Base-by-base conservation (phyloP, 2,888 invertebrate genomes). In the Drosophila macrothrix region DNA sequence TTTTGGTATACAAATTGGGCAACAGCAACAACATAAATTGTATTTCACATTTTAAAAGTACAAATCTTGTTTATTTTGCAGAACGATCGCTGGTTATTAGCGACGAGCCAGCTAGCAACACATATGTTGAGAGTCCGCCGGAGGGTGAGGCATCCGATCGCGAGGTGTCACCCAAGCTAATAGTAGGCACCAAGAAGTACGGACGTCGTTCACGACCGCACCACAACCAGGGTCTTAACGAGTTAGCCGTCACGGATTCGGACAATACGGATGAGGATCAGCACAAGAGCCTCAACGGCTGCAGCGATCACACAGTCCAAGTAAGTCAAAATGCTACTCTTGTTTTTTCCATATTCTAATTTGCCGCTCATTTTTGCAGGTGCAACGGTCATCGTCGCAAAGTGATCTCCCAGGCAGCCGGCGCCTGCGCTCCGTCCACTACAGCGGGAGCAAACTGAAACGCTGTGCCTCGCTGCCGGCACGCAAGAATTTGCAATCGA, bases 151-250 rank as follows among this genome's bases (percentile, higher is more conserved):
- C 95, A 9, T 95, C 96, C 0, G 96, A 95, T 76, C 94, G 96
- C 46, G 96, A 96, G 93, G 95, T 96, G 16, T 96, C 95, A 1
- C 96, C 96, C 5, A 96, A 96, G 90, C 95, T 95, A 79, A 95
- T 96, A 0, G 95, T 95, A 84, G 96, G 96, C 2, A 94, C 95
- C 31, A 96, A 96, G 91, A 96, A 96, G 91, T 96, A 96, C 93
- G 96, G 96, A 0, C 94, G 96, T 0, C 94, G 96, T 55, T 96
- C 96, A 4, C 94, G 96, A 49, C 96, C 96, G 0, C 94, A 94
- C n/a, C 88, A 84, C 37, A 65, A 68, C 50, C 28, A 63, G 29
- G 84, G 82, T 6, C 67, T 88, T 22, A 68, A 83, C 46, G 85
- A 77, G 46, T 29, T 77, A 10, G 84, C 87, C 1, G 76, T 86